Evolutionary conservation across 2,888 invertebrate genomes (phyloP).

Genomic region (Pheosia gnoma): DNA sequence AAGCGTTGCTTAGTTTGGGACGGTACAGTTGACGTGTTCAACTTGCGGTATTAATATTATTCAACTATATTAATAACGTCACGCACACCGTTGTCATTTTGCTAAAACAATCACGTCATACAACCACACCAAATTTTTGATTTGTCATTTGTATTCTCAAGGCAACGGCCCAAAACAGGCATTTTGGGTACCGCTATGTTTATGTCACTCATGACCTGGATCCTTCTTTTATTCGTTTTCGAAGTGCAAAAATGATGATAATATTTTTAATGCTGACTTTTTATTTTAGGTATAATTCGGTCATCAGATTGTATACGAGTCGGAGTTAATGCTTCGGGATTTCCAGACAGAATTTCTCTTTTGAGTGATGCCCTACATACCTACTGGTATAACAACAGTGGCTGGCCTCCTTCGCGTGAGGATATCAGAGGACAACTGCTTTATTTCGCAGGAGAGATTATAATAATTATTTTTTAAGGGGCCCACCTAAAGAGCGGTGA

Average conservation of each 20-base stretch:
- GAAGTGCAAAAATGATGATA: background rate
- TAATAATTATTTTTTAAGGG: no score
- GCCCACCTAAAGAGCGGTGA: no score
- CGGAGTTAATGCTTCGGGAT: background rate
- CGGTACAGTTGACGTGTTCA: no score
- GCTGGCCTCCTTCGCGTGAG: no score
- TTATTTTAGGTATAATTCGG: background rate
- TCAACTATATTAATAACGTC: no score
- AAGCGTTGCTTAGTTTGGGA: no score
- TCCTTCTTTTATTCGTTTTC: background rate
- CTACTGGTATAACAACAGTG: background rate
- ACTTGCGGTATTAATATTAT: no score
- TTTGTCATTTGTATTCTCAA: background rate
- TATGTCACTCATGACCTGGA: background rate
- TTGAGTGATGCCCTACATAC: background rate
- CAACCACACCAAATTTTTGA: background rate
- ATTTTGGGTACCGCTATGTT: background rate
- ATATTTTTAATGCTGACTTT: background rate
- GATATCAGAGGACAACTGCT: no score
- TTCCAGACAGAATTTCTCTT: background rate
- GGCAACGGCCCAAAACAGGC: background rate
- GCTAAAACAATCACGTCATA: background rate
- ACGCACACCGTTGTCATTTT: background rate
- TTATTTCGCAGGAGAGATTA: no score
- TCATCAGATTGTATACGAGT: background rate